A percentile compares a stretch with the other conserved stretches of the same genome.
These are phyloP conservation scores for Myodes glareolus DNA, from an alignment of 2,113 vertebrate genomes.

Conservation along the genomic window DNA sequence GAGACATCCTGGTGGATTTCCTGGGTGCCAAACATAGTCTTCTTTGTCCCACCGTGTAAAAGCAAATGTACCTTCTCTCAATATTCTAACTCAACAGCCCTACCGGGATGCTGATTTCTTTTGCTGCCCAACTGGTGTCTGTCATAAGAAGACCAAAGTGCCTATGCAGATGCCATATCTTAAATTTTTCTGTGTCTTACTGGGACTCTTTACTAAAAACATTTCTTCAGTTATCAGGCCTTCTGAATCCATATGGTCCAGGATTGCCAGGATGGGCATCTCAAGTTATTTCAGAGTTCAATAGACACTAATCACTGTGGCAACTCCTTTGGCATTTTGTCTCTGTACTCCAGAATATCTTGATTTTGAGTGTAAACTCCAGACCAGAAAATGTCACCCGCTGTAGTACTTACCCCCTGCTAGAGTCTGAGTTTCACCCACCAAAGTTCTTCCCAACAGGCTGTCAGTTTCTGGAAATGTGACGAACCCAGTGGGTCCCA, in stretches of 20 bases:
- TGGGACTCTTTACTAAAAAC: not conserved
- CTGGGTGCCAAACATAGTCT: not conserved
- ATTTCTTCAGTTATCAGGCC: not conserved
- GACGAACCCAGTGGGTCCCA: not conserved
- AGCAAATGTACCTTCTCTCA: not conserved
- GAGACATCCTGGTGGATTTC: not conserved
- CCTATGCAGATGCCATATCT: not conserved
- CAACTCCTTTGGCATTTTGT: not conserved
- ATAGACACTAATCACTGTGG: not conserved
- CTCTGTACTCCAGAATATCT: not conserved
- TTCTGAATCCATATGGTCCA: not conserved
- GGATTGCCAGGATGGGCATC: not conserved
- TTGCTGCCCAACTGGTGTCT: accelerated
- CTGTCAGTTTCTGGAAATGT: not conserved
- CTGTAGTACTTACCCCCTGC: not conserved
- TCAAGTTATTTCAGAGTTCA: not conserved
- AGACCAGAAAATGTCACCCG: not conserved
- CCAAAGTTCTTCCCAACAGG: not conserved
- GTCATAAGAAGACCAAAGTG: too few relatives aligned
- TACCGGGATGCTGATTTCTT: not conserved
- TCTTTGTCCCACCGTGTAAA: not conserved
- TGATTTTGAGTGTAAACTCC: not conserved
- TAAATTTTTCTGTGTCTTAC: not conserved
- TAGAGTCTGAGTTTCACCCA: not conserved
- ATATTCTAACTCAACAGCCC: not conserved